A percentile compares a stretch with the other conserved stretches of the same genome.
phyloP scores from a whole-genome alignment of 2,888 invertebrate genomes.

The Panopea generosa region DNA sequence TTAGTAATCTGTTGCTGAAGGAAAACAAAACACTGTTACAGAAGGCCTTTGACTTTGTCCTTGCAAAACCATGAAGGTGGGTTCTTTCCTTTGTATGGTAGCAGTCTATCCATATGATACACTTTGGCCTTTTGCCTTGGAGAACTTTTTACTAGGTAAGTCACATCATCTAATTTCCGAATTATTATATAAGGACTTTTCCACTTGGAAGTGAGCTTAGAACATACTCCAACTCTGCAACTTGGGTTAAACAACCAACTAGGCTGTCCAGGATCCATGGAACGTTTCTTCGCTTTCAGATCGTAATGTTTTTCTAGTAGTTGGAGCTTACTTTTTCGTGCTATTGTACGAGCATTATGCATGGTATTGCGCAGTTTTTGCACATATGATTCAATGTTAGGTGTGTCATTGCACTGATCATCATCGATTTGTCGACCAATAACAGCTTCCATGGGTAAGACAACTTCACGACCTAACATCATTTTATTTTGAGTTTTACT shows the following conservation, averaged over 20 bases:
- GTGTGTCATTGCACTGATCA: not conserved
- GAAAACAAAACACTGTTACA: too few species aligned
- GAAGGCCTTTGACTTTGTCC: too few species aligned
- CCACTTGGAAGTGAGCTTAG: slow-evolving; percentile 42
- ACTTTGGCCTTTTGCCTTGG: slow-evolving; percentile 26
- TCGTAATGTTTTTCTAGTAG: slow-evolving; percentile 37
- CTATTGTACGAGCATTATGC: not conserved
- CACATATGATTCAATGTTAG: not conserved
- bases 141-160: slow-evolving; percentile 45
- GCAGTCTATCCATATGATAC: slow-evolving; percentile 42
- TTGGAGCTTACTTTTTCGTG: not conserved
- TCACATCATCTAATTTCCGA: slow-evolving; percentile 35
- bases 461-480: slow-evolving; percentile 39
- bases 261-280: slow-evolving; percentile 18
- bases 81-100: slow-evolving; percentile 36
- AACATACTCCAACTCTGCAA: slow-evolving; percentile 34
- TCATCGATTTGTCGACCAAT: slow-evolving; percentile 13
- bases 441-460: slow-evolving; percentile 41
- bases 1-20: too few species aligned
- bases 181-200: slow-evolving; percentile 45
- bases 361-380: not conserved
- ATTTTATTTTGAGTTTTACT: slow-evolving; percentile 51
- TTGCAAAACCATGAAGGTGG: slow-evolving; percentile 41
- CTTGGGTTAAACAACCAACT: slow-evolving; percentile 49
- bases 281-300: slow-evolving; percentile 13